Evolutionary conservation across 1,140 invertebrate species (phyloP).

Genomic region (Drosophila seguyi): DNA sequence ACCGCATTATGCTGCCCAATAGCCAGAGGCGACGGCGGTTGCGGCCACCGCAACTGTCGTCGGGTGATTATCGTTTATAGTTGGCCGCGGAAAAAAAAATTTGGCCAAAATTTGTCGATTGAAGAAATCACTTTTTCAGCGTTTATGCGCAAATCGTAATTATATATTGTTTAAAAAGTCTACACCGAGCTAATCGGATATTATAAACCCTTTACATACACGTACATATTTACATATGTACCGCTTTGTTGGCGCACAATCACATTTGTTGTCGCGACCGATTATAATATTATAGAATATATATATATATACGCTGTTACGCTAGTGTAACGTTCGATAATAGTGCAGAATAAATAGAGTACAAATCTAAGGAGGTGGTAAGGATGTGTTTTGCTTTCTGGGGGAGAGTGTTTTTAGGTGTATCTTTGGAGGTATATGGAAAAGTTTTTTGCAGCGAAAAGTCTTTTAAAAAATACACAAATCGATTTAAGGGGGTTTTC

Average conservation of each 20-base stretch:
- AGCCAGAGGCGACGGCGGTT: conserved; percentile 54
- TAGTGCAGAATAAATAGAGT: conserved; percentile 50
- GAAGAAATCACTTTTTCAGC: neutral
- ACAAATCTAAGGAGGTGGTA: conserved; percentile 16
- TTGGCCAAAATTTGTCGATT: neutral
- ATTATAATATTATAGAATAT: conserved; percentile 39
- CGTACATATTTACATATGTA: conserved; percentile 41
- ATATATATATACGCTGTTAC: conserved; percentile 29
- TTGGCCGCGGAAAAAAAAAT: neutral
- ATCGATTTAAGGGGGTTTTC: too few species aligned
- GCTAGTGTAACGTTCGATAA: conserved; percentile 34
- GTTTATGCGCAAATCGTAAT: conserved; percentile 1
- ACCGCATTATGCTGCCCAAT: conserved; percentile 87
- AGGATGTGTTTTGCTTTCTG: neutral
- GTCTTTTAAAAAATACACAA: too few species aligned
- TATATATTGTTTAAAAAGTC: conserved; percentile 13
- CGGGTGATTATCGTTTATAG: conserved; percentile 22
- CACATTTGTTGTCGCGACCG: conserved; percentile 19
- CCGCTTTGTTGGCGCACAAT: conserved; percentile 24
- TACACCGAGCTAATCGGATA: conserved; percentile 17
- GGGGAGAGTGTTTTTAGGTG: too few species aligned
- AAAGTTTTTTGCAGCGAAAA: too few species aligned
- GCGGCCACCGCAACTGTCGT: conserved; percentile 42
- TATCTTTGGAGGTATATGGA: too few species aligned
- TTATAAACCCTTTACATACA: conserved; percentile 14